These are phyloP conservation scores for Gari tellinella DNA, from an alignment of 2,888 invertebrate genomes.

Conservation along the genomic window DNA sequence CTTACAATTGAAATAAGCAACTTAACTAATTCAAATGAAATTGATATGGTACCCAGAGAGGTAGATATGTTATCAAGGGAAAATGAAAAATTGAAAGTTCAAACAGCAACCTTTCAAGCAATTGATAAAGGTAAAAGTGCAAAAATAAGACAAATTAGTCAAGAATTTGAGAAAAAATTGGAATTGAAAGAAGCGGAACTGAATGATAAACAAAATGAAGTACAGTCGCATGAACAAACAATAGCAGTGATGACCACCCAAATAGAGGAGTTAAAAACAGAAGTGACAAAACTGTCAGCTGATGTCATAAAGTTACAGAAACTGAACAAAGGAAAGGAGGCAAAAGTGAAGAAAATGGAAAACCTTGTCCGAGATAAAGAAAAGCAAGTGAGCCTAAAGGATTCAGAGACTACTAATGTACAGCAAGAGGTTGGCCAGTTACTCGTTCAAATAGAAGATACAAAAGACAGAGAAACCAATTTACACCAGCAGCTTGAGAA, in stretches of 20 bases:
- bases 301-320: constrained; percentile 66
- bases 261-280: constrained; percentile 25
- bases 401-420: constrained; percentile 49
- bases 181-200: constrained; percentile 72
- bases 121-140: constrained; percentile 55
- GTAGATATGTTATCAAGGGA: constrained; percentile 33
- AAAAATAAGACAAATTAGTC: constrained; percentile 48
- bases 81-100: constrained; percentile 46
- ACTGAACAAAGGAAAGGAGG: constrained; percentile 68
- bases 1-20: constrained; percentile 6
- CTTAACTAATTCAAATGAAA: constrained; percentile 1
- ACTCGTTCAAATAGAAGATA: constrained; percentile 18
- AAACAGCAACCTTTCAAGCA: constrained; percentile 39
- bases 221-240: constrained; percentile 34
- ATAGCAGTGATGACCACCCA: constrained; percentile 20
- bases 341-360: constrained; percentile 67
- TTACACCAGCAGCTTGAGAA: constrained; percentile 27
- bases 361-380: constrained; percentile 57
- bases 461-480: constrained; percentile 45
- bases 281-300: constrained; percentile 49
- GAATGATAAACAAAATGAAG: constrained; percentile 22
- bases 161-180: constrained; percentile 52
- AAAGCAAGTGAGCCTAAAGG: constrained; percentile 41
- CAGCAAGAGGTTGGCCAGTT: constrained; percentile 46
- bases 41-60: constrained; percentile 23